Evolutionary conservation across 2,113 vertebrate genomes (phyloP), one percentile per base, ranked within the genome.

Genomic region (Podilymbus podiceps): DNA sequence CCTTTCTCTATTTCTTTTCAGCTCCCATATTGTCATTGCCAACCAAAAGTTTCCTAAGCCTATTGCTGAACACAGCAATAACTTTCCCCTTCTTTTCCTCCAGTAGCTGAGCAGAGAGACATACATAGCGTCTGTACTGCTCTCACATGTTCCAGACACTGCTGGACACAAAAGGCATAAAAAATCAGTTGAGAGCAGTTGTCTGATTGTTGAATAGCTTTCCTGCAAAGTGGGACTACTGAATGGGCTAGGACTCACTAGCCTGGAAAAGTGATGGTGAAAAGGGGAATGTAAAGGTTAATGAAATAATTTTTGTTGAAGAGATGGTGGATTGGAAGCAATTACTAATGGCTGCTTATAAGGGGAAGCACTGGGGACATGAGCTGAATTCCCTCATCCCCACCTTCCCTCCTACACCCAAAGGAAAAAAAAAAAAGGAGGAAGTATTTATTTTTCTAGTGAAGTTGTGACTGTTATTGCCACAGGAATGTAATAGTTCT

Each of bases 341-440:
- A 60, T 66, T 75, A 63, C 23, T n/a, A 64, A 30, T 6, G 40
- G 40, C 24, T 85, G 44, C 21, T 59, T 19, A 25, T 49, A 38
- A 59, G 49, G 9, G 31, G 22, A 90, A 60, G 9, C 28, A 44
- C 44, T 30, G 23, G 35, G 40, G 27, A 56, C 20, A 44, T 31
- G 28, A 3, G 2, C 19, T 53, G 40, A 69, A 80, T 80, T 88
- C 14, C 19, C 8, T 74, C 25, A 20, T 76, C 11, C 15, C 6
- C 12, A n/a, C 19, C 4, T 68, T 56, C 8, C 18, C 10, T 8
- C 1, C 11, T 35, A 5, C 6, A 9, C n/a, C 15, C 5, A 31
- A 69, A 63, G 55, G n/a, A n/a, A 68, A 84, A 42, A 15, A 18
- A 20, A 66, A 46, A 46, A 55, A 38, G 4, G 16, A 4, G 1